Conservation (phyloP, 2,113 vertebrate genomes). For the Engystomops pustulosus region DNA sequence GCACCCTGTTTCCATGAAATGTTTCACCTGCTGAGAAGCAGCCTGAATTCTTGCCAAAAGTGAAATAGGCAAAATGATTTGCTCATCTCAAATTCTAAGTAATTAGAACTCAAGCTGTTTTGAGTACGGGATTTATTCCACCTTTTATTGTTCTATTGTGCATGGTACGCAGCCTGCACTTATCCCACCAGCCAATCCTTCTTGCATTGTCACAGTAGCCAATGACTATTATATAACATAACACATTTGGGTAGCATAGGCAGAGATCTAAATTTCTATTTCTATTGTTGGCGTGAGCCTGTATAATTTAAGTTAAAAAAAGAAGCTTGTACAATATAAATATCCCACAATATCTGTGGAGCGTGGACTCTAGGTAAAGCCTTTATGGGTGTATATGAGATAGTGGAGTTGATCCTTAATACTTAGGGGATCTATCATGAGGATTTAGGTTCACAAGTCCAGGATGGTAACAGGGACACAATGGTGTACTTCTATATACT, state of each 20-base stretch:
- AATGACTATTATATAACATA: slow-evolving; percentile 20
- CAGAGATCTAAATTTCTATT: neutral
- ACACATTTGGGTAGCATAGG: neutral
- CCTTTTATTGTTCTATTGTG: slow-evolving; percentile 50
- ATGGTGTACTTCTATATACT: too few relatives aligned
- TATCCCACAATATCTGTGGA: neutral
- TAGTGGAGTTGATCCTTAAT: too few relatives aligned
- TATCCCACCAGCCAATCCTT: slow-evolving; percentile 13
- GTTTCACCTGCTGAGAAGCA: slow-evolving; percentile 45
- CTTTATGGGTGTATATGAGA: too few relatives aligned
- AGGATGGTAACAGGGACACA: too few relatives aligned
- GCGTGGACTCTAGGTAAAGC: neutral
- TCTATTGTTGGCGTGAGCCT: neutral
- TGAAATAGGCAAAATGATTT: slow-evolving; percentile 51
- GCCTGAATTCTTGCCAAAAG: slow-evolving; percentile 48
- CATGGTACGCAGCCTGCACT: slow-evolving; percentile 32
- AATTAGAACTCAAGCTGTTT: slow-evolving; percentile 50
- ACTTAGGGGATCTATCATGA: too few relatives aligned
- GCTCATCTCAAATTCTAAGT: slow-evolving; percentile 46
- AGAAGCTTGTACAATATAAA: neutral
- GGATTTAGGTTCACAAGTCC: too few relatives aligned
- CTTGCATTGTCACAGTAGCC: neutral
- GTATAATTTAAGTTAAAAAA: neutral
- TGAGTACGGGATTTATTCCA: slow-evolving; percentile 46
- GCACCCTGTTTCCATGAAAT: slow-evolving; percentile 51